Evolutionary conservation across 2,113 vertebrate species (phyloP), one percentile per base, ranked within the genome.

Genomic region (Lepus americanus): DNA sequence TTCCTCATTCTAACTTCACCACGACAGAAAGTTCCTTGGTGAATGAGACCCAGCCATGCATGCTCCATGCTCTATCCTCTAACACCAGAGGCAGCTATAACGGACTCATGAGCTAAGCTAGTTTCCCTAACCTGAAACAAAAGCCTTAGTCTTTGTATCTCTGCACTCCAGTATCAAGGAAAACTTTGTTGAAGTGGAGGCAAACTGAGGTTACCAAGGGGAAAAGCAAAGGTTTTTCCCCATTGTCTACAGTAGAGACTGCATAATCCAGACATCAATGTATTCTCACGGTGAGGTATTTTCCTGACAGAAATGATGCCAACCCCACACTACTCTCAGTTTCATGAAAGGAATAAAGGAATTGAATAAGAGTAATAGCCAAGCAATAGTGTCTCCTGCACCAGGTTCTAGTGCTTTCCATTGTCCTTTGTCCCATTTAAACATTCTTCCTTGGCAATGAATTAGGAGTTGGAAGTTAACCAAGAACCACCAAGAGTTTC

Each of bases 401-500:
- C 59, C 80, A 82, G n/a, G 39, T 83, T 83, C 80, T 69, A 94
- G 87, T 92, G 89, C 93, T 89, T 78, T 64, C 19, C 84, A 94
- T 36, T 94, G 80, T 19, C 8, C 55, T 69, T 67, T 27, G 85
- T 70, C 63, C 70, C 67, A 67, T 8, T 91, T 93, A 88, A 94
- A 85, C 61, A 93, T 55, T 66, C 73, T 94, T 94, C 74, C 55
- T 89, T 87, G 51, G 55, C 63, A 79, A 94, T 89, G 29, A 94
- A 86, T 82, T 74, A 78, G 84, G 69, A 93, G 33, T 86, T 33
- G 9, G 74, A 89, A 77, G 55, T 78, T 94, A 73, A 44, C 11
- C 51, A 79, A 70, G 59, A 84, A 53, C 87, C 94, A 29, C 51
- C 66, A 85, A 93, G 63, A 90, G 31, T 49, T 95, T 49, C 70